A percentile compares a stretch with the other conserved stretches of the same genome.
Evolutionary conservation across 2,888 invertebrate species (phyloP).

Genomic region (Tenthredo livida): DNA sequence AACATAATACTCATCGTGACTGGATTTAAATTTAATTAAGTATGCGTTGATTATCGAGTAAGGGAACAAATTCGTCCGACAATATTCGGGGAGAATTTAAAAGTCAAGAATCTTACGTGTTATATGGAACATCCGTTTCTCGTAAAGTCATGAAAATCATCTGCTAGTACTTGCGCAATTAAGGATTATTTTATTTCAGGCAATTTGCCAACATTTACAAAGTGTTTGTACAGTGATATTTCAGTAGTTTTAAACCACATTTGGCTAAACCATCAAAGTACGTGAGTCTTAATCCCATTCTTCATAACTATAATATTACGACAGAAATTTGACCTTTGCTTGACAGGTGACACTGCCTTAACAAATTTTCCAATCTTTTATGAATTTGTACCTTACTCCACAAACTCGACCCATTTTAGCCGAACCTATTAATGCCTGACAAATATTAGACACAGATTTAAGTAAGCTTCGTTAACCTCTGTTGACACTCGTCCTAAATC

Average conservation of each 20-base stretch:
- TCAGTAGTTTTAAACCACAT: conserved; percentile 25
- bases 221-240: conserved; percentile 42
- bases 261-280: not conserved
- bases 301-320: not conserved
- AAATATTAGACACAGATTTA: not conserved
- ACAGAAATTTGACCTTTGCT: conserved; percentile 25
- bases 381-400: not conserved
- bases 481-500: not conserved
- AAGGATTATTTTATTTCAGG: conserved; percentile 36
- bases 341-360: conserved; percentile 22
- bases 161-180: conserved; percentile 58
- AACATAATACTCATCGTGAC: not conserved
- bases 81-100: not conserved
- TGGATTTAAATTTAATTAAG: not conserved
- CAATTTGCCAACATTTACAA: conserved; percentile 47
- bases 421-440: not conserved
- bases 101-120: conserved; percentile 63
- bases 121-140: conserved; percentile 67
- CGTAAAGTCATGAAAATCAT: conserved; percentile 65
- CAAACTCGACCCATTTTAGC: not conserved
- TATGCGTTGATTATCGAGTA: not conserved
- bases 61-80: not conserved
- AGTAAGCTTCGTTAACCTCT: not conserved
- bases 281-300: not conserved
- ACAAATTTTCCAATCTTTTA: not conserved